phyloP scores from a whole-genome alignment of 2,888 invertebrate genomes.

The Trissolcus japonicus region DNA sequence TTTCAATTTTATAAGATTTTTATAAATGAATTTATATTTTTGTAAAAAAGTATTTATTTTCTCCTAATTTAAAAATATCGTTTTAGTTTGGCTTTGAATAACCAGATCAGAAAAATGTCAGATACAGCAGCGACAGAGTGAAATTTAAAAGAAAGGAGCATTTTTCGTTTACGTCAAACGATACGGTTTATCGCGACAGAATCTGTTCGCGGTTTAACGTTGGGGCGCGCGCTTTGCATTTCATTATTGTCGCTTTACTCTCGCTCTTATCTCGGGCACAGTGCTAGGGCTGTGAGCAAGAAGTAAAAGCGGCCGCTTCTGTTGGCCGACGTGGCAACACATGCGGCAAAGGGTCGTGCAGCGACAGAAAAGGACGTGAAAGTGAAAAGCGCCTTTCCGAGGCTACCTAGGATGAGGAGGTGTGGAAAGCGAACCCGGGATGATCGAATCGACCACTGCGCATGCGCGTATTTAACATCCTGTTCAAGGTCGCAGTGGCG shows the following conservation, averaged over 20 bases:
- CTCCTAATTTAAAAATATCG: too few species aligned
- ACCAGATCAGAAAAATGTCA: too few species aligned
- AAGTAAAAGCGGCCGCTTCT: conserved; percentile 52
- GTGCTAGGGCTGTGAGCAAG: conserved; percentile 31
- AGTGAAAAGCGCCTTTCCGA: conserved; percentile 73
- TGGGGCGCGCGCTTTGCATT: conserved; percentile 45
- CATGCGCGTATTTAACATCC: conserved; percentile 63
- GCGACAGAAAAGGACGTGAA: conserved; percentile 67
- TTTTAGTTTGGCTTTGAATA: too few species aligned
- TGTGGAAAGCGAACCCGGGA: conserved; percentile 59
- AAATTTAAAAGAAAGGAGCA: conserved; percentile 22
- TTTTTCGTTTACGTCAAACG: conserved; percentile 10
- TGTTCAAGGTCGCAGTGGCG: conserved; percentile 66
- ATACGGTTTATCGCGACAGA: conserved; percentile 24
- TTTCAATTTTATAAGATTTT: too few species aligned
- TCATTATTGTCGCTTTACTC: conserved; percentile 58
- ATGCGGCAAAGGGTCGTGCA: conserved; percentile 46
- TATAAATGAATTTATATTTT: too few species aligned
- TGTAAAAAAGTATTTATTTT: too few species aligned
- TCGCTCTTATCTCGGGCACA: conserved; percentile 50
- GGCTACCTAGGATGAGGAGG: conserved; percentile 59
- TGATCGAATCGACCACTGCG: conserved; percentile 67
- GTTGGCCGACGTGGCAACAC: conserved; percentile 26
- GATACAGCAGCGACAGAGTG: background rate
- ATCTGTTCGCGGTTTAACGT: conserved; percentile 29